Percentiles rank a stretch among this genome's conserved stretches.
Conservation (phyloP, 2,888 invertebrate species). For the Notocelia uddmanniana region DNA sequence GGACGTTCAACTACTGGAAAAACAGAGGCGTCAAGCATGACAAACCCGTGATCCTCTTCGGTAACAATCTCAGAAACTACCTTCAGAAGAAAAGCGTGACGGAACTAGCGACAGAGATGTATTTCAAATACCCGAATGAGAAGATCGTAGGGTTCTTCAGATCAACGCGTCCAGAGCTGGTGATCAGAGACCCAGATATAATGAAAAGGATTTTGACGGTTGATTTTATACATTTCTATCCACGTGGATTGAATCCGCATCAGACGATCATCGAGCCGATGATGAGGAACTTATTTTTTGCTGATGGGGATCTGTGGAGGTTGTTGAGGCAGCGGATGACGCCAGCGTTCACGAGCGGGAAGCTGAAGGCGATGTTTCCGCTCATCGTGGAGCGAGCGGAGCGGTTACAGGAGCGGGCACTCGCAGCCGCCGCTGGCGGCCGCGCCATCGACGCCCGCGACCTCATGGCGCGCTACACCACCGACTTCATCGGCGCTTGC, state of each 20-base stretch:
- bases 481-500: constrained; percentile 71
- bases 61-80: constrained; percentile 56
- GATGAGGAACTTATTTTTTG: constrained; percentile 66
- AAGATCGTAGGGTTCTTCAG: constrained; percentile 64
- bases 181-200: constrained; percentile 65
- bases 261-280: constrained; percentile 64
- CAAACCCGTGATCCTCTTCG: constrained; percentile 59
- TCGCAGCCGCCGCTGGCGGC: constrained; percentile 53
- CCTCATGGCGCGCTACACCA: constrained; percentile 71
- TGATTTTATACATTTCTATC: constrained; percentile 63
- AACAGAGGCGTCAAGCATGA: constrained; percentile 64
- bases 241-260: constrained; percentile 60
- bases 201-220: constrained; percentile 60
- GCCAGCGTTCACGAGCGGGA: constrained; percentile 70
- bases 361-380: constrained; percentile 72
- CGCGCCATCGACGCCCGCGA: constrained; percentile 63
- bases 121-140: constrained; percentile 66
- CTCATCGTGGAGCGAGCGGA: constrained; percentile 67
- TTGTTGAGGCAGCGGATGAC: constrained; percentile 71
- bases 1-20: constrained; percentile 63
- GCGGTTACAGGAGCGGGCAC: constrained; percentile 59
- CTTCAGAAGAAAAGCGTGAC: constrained; percentile 58
- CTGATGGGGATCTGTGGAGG: constrained; percentile 71
- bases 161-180: constrained; percentile 58
- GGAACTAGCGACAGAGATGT: constrained; percentile 58